phyloP scores from a whole-genome alignment of 1,140 invertebrate genomes.

The Chionoecetes opilio region DNA sequence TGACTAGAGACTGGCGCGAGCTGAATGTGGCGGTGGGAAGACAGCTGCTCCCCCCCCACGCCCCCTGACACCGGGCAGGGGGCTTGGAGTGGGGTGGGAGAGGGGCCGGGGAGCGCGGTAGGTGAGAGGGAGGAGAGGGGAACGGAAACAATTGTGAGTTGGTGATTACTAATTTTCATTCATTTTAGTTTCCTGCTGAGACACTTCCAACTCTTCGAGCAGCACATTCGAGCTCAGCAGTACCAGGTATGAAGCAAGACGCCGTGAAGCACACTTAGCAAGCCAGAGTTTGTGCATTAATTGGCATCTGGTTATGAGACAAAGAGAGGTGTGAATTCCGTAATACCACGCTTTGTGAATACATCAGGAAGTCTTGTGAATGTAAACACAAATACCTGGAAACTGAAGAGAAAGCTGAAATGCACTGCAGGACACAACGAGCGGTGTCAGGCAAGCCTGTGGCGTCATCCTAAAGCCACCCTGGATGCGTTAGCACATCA shows the following conservation, averaged over 20 bases:
- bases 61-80: neutral
- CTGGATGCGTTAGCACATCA: neutral
- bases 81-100: neutral
- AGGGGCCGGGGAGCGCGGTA: neutral
- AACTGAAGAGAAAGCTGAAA: neutral
- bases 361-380: neutral
- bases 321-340: neutral
- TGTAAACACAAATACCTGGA: neutral
- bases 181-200: constrained; percentile 6
- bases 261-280: neutral
- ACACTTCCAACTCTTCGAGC: neutral
- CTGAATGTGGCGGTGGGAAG: constrained; percentile 14
- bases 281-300: neutral
- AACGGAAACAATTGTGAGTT: constrained; percentile 31
- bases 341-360: neutral
- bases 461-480: neutral
- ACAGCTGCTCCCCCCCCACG: constrained; percentile 54
- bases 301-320: neutral
- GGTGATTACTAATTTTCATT: constrained; percentile 30
- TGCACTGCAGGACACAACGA: neutral
- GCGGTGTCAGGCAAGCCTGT: neutral
- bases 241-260: neutral
- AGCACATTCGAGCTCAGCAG: neutral
- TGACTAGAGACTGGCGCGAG: constrained; percentile 68
- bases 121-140: neutral